These are phyloP conservation scores for Drosophila prolongata DNA, from an alignment of 2,888 invertebrate species.

Conservation along the genomic window DNA sequence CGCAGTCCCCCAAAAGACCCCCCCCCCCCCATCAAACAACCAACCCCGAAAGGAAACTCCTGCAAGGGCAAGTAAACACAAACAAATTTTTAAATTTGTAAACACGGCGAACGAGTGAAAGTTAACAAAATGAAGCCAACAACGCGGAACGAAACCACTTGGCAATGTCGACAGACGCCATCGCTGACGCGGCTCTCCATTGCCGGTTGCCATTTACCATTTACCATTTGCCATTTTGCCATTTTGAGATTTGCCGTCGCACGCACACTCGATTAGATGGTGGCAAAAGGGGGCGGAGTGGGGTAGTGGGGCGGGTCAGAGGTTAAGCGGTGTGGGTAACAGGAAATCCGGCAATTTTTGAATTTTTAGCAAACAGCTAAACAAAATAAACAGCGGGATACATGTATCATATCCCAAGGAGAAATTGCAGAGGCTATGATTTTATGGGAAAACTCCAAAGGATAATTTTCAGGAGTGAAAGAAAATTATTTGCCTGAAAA, in stretches of 20 bases:
- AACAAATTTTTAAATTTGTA: conserved; percentile 80
- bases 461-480: conserved; percentile 7
- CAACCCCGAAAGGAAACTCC: background rate
- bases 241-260: conserved; percentile 38
- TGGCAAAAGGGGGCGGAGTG: background rate
- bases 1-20: conserved; percentile 6
- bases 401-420: conserved; percentile 15
- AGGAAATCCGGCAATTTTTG: conserved; percentile 74
- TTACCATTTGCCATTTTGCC: conserved; percentile 20
- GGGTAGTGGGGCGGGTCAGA: background rate
- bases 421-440: background rate
- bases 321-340: conserved; percentile 45
- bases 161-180: conserved; percentile 45
- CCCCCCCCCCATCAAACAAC: background rate
- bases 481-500: background rate
- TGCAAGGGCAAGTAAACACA: conserved; percentile 62
- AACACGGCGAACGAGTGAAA: conserved; percentile 63
- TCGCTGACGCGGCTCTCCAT: conserved; percentile 38
- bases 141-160: conserved; percentile 58
- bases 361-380: conserved; percentile 63
- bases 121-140: conserved; percentile 57
- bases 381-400: conserved; percentile 52
- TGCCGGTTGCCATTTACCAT: conserved; percentile 27
- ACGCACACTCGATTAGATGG: conserved; percentile 48
- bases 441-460: background rate